phyloP scores from a whole-genome alignment of 2,797 vertebrate species.

The Pagetopsis macropterus region DNA sequence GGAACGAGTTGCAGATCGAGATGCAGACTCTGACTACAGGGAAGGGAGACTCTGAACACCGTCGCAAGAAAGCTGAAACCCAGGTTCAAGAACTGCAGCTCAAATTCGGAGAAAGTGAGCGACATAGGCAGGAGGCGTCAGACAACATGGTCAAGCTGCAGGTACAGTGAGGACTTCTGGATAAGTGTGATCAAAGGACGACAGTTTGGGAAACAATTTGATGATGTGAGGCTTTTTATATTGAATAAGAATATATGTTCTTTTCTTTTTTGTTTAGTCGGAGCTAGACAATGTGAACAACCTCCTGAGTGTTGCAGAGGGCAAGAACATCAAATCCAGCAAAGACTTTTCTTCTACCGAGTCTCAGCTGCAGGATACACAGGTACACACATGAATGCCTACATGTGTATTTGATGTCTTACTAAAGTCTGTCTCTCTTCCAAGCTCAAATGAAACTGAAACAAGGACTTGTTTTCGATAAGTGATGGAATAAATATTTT shows the following conservation, averaged over 20 bases:
- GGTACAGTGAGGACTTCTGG: conserved; percentile 74
- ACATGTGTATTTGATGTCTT: not conserved
- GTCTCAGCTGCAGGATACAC: conserved; percentile 93
- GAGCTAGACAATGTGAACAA: conserved; percentile 90
- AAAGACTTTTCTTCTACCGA: conserved; percentile 90
- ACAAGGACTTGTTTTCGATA: no score
- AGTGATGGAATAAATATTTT: no score
- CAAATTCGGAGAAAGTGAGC: conserved; percentile 89
- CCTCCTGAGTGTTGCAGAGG: conserved; percentile 89
- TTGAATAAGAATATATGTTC: not conserved
- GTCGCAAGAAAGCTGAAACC: conserved; percentile 93
- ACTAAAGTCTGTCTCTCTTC: not conserved
- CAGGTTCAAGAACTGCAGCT: conserved; percentile 94
- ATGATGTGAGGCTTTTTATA: not conserved
- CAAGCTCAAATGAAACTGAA: not conserved
- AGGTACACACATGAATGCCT: conserved; percentile 80
- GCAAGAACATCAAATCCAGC: conserved; percentile 92
- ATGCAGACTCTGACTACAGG: conserved; percentile 90
- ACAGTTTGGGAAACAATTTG: not conserved
- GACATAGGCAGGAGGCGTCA: conserved; percentile 84
- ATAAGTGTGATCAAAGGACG: not conserved
- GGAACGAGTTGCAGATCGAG: conserved; percentile 91
- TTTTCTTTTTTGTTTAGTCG: conserved; percentile 71
- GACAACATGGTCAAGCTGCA: conserved; percentile 91
- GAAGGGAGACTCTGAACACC: conserved; percentile 92